These are phyloP conservation scores for Meloe dianella DNA, from an alignment of 2,888 invertebrate genomes.

Conservation along the genomic window DNA sequence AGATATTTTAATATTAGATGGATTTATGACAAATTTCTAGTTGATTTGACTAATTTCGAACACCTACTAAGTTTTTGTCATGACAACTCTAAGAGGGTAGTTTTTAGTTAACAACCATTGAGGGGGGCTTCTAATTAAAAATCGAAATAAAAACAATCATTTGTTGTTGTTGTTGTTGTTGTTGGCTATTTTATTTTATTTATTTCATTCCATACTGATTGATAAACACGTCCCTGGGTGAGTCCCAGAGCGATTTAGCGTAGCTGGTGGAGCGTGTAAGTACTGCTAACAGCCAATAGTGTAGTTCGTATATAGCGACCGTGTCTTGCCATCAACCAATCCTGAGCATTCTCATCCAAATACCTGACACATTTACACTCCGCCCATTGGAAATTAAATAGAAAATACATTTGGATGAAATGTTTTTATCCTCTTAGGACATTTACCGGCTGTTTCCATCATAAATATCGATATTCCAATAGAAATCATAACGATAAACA, in stretches of 20 bases:
- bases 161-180: no score
- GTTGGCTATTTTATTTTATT: no score
- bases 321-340: slow-evolving; percentile 43
- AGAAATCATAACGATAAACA: no score
- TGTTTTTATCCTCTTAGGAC: not conserved
- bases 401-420: slow-evolving; percentile 22
- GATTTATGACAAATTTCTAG: not conserved
- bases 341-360: slow-evolving; percentile 19
- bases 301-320: slow-evolving; percentile 33
- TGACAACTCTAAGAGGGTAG: not conserved
- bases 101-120: not conserved
- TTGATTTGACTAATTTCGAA: not conserved
- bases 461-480: not conserved
- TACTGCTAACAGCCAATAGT: slow-evolving; percentile 49
- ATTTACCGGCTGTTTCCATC: not conserved
- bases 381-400: slow-evolving; percentile 26
- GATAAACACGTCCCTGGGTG: slow-evolving; percentile 12
- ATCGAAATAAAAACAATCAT: no score
- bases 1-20: not conserved
- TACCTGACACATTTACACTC: slow-evolving; percentile 25
- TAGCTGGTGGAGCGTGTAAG: slow-evolving; percentile 54
- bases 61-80: no score
- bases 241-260: slow-evolving; percentile 32
- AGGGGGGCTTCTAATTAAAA: no score
- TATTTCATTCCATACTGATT: not conserved